These are phyloP conservation scores for Daboia siamensis DNA, from an alignment of 2,113 vertebrate genomes.

Conservation along the genomic window DNA sequence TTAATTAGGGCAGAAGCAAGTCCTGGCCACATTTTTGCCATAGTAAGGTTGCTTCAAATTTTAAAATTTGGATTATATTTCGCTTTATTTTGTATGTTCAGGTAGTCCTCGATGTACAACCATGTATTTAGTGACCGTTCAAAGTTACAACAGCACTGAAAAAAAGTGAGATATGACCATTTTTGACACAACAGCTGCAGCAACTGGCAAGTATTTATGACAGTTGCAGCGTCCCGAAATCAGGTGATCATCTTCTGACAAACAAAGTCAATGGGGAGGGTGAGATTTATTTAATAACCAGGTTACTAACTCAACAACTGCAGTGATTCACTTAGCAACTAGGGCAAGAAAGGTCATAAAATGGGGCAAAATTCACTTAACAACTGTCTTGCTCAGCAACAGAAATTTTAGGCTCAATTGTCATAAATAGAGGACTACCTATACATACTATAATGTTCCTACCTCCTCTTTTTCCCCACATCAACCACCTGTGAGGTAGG, in stretches of 20 bases:
- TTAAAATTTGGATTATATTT: not conserved
- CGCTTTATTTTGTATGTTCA: not conserved
- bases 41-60: not conserved
- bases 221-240: not conserved
- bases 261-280: not conserved
- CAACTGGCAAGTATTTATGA: not conserved
- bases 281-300: not conserved
- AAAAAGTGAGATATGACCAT: too few species aligned
- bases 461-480: not conserved
- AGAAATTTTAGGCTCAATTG: not conserved
- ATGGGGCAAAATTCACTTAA: not conserved
- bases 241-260: not conserved
- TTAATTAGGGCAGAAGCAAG: not conserved
- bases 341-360: not conserved
- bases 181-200: too few species aligned
- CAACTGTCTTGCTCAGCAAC: not conserved
- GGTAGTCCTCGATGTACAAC: not conserved
- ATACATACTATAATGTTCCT: not conserved
- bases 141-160: too few species aligned
- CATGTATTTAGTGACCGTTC: too few species aligned
- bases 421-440: too few species aligned
- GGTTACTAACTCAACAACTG: not conserved
- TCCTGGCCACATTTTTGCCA: not conserved
- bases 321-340: not conserved
- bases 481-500: not conserved